Conservation (phyloP, 1,140 invertebrate species). For the Drosophila pectinifera region DNA sequence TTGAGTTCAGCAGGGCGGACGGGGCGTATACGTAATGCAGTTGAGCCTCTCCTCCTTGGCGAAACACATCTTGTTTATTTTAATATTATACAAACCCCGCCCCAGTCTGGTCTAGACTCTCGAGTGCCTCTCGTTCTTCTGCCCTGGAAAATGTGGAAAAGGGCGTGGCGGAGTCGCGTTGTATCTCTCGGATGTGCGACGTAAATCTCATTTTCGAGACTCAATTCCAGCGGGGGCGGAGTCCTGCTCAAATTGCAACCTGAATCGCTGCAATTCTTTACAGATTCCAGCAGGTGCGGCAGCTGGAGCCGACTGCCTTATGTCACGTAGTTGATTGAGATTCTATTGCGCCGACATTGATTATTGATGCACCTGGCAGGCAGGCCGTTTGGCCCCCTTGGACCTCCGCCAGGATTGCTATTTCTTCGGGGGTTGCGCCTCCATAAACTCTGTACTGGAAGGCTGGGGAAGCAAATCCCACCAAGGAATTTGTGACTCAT, state of each 20-base stretch:
- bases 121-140: slow-evolving; percentile 23
- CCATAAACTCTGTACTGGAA: background rate
- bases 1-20: background rate
- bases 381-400: background rate
- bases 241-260: slow-evolving; percentile 34
- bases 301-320: slow-evolving; percentile 29
- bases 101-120: slow-evolving; percentile 42
- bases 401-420: slow-evolving; percentile 1
- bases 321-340: slow-evolving; percentile 74
- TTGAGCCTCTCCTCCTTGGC: slow-evolving; percentile 1
- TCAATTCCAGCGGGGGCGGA: slow-evolving; percentile 34
- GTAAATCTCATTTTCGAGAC: slow-evolving; percentile 42
- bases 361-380: slow-evolving; percentile 48
- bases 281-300: slow-evolving; percentile 21
- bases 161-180: slow-evolving; percentile 23
- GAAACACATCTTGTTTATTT: slow-evolving; percentile 36
- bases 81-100: slow-evolving; percentile 35
- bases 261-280: slow-evolving; percentile 27
- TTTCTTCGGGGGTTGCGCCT: background rate
- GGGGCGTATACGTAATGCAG: slow-evolving; percentile 56
- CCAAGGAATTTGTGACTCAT: background rate
- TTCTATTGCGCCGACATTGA: slow-evolving; percentile 59
- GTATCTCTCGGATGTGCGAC: slow-evolving; percentile 23
- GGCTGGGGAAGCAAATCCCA: background rate
- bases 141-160: background rate